Base-by-base conservation (phyloP, 2,888 invertebrate genomes). In the Andrena hattorfiana region DNA sequence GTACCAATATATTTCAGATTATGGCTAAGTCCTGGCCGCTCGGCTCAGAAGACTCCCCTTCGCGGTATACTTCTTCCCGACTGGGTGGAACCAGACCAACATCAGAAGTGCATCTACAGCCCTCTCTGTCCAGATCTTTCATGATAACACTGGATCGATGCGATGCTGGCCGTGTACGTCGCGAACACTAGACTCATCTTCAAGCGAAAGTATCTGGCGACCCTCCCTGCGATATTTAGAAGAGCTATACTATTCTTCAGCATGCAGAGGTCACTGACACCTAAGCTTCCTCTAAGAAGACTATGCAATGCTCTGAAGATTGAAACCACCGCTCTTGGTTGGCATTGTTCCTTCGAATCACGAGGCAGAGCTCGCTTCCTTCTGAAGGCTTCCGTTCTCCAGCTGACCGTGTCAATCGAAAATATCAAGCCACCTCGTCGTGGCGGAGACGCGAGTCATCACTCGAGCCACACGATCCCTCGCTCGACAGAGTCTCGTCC, bases 1-100 rank as follows among this genome's bases (percentile, higher is more conserved):
- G 92, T 91, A 92, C 94, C 93, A 92, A 94, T 94, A 93, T 93
- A 94, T 94, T 93, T 93, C 93, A 94, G 94, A 94, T 94, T 94
- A 94, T 93, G 88, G 90, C 90, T 91, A 92, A 92, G 90, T 89
- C 87, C 81, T 48, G 81, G 60, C 73, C 79, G 60, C 56, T 56
- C 56, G 56, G 64, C 69, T 30, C 77, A 4, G 56, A 51, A 80
- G 69, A 66, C 81, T 68, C 68, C 78, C 66, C 62, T 56, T 76
- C 49, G 82, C 72, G 84, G 85, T 69, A 86, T 86, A 88, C 89
- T 84, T 85, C 84, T 77, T 84, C 74, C 66, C 76, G 77, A 77
- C 78, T 75, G 87, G 77, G 49, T 81, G 85, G 67, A 87, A 92
- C 90, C 90, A 87, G 87, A 89, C 88, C 88, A 86, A 90, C 90